Percentiles rank a stretch among this genome's conserved stretches.
phyloP scores from a whole-genome alignment of 2,888 invertebrate genomes.

The Maniola hyperantus region DNA sequence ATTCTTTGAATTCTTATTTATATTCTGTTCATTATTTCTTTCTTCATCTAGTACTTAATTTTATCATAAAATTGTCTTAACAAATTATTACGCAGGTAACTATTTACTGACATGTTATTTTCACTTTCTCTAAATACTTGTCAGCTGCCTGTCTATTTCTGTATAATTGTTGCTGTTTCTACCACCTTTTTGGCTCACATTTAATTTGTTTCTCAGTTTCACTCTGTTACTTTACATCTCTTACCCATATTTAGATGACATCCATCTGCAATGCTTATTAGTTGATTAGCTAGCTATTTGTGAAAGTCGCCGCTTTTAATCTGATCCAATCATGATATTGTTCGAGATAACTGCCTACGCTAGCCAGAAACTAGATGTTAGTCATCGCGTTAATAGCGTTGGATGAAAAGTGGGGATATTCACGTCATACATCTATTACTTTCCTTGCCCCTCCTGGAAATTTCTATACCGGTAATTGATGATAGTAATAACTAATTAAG shows the following conservation, averaged over 20 bases:
- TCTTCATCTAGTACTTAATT: too few species aligned
- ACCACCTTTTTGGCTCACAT: background rate
- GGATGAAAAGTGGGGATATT: background rate
- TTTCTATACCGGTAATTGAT: background rate
- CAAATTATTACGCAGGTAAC: too few species aligned
- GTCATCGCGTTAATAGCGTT: slow-evolving; percentile 11
- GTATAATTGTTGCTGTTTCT: too few species aligned
- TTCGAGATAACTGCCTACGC: background rate
- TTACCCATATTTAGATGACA: background rate
- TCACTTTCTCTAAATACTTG: background rate
- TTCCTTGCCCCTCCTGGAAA: slow-evolving; percentile 3
- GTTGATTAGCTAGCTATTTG: too few species aligned
- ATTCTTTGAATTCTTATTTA: too few species aligned
- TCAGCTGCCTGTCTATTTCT: too few species aligned
- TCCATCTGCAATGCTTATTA: background rate
- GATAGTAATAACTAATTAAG: background rate
- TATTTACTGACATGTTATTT: too few species aligned
- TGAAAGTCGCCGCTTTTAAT: slow-evolving; percentile 3
- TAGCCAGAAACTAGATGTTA: slow-evolving; percentile 6
- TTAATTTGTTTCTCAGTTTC: background rate
- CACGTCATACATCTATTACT: background rate
- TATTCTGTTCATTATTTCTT: too few species aligned
- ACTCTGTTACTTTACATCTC: background rate
- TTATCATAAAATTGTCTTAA: too few species aligned
- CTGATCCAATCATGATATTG: background rate